Evolutionary conservation across 2,888 invertebrate genomes (phyloP).

Genomic region (Agrilus biguttatus): DNA sequence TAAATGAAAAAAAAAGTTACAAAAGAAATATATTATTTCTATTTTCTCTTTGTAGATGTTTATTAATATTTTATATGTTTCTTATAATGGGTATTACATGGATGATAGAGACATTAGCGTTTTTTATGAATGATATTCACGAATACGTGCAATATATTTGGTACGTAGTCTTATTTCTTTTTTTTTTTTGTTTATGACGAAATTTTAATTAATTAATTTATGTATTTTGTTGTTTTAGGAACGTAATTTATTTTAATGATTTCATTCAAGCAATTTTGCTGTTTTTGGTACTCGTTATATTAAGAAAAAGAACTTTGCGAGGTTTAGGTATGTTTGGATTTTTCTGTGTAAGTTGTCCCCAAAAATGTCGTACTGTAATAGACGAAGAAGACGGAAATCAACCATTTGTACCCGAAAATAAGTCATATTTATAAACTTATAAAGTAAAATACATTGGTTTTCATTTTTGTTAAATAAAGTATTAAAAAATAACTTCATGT

Average conservation of each 20-base stretch:
- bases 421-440: too few species aligned
- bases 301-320: conserved; percentile 35
- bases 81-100: conserved; percentile 3
- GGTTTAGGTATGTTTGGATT: conserved; percentile 19
- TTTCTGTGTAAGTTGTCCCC: conserved; percentile 24
- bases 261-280: conserved; percentile 31
- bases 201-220: conserved; percentile 1
- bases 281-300: conserved; percentile 29
- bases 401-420: conserved; percentile 1
- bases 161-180: neutral
- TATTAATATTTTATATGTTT: conserved; percentile 3
- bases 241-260: conserved; percentile 28
- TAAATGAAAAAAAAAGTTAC: too few species aligned
- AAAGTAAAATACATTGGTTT: too few species aligned
- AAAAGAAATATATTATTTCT: too few species aligned
- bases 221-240: conserved; percentile 19
- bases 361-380: conserved; percentile 25
- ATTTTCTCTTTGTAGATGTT: conserved; percentile 1
- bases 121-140: neutral
- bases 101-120: conserved; percentile 4
- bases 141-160: conserved; percentile 1
- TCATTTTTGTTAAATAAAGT: too few species aligned
- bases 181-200: neutral
- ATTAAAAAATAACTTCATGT: too few species aligned
- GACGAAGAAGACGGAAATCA: conserved; percentile 21